Base-by-base conservation (phyloP, 2,888 invertebrate species). In the Cylindroiulus punctatus region DNA sequence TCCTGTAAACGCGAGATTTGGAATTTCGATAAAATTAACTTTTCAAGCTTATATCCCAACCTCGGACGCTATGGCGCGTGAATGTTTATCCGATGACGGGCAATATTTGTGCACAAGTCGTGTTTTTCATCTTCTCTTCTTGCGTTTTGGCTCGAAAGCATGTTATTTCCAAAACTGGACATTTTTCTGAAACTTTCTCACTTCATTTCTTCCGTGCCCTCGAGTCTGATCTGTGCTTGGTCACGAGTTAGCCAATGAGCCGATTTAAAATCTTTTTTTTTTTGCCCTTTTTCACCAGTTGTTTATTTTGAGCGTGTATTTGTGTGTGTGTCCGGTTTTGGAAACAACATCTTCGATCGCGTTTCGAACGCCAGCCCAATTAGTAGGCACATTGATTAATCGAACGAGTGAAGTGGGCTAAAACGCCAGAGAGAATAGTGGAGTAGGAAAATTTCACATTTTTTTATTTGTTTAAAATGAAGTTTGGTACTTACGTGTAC, bases 121-220 rank as follows among this genome's bases (percentile, higher is more conserved):
- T n/a, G n/a, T n/a, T 52, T 52, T 52, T 52, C 19, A 14, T 52
- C 52, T 52, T 52, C 19, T 52, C 19, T 52, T 52, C 44, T 17
- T 52, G 5, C 19, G 1, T 8, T 52, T 52, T 52, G 17, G 52
- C 52, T 52, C 22, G 57, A 57, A 57, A 57, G 57, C 57, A 57
- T 57, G 57, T 57, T 57, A 57, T 57, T 57, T 57, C 57, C 57
- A 57, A 57, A 57, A 57, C 57, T 57, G 57, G 57, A 57, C 57
- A 57, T 57, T 57, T 57, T 57, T 57, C 10, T 57, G 7, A n/a
- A 57, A 4, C 10, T 47, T 57, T n/a, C 22, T 57, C 2, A 19
- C 2, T n/a, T 57, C n/a, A n/a, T 57, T 57, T 57, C n/a, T 57
- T n/a, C 22, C 57, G 4, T n/a, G 7, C 36, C 2, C 36, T 36